These are phyloP conservation scores for Aphidius gifuensis DNA, from an alignment of 1,140 invertebrate species.

Conservation along the genomic window DNA sequence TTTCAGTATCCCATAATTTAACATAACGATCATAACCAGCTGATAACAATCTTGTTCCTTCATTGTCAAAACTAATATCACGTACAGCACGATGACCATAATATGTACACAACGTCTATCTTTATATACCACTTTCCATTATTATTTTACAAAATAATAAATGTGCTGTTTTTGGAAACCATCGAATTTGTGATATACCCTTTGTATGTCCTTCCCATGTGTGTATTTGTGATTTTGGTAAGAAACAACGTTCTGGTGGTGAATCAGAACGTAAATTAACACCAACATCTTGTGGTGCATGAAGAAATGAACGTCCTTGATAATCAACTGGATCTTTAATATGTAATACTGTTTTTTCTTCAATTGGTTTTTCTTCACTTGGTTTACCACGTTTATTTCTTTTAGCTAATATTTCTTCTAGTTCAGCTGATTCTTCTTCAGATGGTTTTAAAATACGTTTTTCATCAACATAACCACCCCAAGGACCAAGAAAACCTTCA, in stretches of 20 bases:
- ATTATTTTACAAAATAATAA: too few species aligned
- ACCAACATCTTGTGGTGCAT: constrained; percentile 92
- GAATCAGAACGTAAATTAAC: constrained; percentile 90
- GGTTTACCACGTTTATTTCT: constrained; percentile 79
- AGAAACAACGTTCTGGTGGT: constrained; percentile 92
- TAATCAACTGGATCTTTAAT: constrained; percentile 95
- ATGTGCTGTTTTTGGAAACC: constrained; percentile 94
- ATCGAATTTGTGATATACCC: constrained; percentile 92
- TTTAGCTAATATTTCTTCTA: constrained; percentile 95
- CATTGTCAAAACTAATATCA: constrained; percentile 95
- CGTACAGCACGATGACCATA: constrained; percentile 94
- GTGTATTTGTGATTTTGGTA: constrained; percentile 95
- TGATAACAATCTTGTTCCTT: constrained; percentile 88
- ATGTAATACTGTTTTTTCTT: constrained; percentile 94
- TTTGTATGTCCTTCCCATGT: constrained; percentile 97
- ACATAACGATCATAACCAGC: constrained; percentile 92
- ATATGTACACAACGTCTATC: constrained; percentile 94
- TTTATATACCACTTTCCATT: too few species aligned
- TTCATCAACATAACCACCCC: constrained; percentile 94
- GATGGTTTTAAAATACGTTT: constrained; percentile 81
- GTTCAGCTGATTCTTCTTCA: constrained; percentile 86
- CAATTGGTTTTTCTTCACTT: constrained; percentile 85
- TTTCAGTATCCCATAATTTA: constrained; percentile 99
- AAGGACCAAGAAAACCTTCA: constrained; percentile 94
- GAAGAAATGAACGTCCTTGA: constrained; percentile 92